These are phyloP conservation scores for Nomada flava DNA, from an alignment of 2,888 invertebrate species.

Conservation along the genomic window DNA sequence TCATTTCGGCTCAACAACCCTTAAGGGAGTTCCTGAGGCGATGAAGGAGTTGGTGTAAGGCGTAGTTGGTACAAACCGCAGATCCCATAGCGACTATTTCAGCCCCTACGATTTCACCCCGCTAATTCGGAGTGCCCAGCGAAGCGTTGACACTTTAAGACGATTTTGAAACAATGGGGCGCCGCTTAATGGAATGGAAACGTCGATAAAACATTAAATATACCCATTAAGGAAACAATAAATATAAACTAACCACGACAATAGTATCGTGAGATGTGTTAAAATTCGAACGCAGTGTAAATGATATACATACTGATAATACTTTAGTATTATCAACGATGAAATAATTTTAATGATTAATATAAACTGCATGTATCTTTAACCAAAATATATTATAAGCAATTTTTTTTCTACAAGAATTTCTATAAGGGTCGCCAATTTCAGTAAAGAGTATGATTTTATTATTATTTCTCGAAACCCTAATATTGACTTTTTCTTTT, in stretches of 20 bases:
- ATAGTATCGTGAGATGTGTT: no score
- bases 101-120: slow-evolving; percentile 55
- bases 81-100: slow-evolving; percentile 67
- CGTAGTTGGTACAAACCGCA: slow-evolving; percentile 54
- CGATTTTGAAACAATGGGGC: slow-evolving; percentile 35
- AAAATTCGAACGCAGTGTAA: no score
- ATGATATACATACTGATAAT: no score
- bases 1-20: slow-evolving; percentile 69
- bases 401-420: no score
- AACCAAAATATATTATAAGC: no score
- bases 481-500: no score
- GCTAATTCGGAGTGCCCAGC: slow-evolving; percentile 57
- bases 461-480: no score
- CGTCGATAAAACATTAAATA: neutral
- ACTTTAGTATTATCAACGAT: no score
- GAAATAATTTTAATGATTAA: no score
- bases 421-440: no score
- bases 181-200: neutral
- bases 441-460: no score
- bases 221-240: neutral
- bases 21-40: slow-evolving; percentile 62
- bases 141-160: slow-evolving; percentile 49
- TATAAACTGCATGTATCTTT: no score
- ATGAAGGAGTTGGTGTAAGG: slow-evolving; percentile 58
- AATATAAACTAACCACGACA: neutral